Base-by-base conservation (phyloP, 2,888 invertebrate species). In the Megalurothrips usitatus region DNA sequence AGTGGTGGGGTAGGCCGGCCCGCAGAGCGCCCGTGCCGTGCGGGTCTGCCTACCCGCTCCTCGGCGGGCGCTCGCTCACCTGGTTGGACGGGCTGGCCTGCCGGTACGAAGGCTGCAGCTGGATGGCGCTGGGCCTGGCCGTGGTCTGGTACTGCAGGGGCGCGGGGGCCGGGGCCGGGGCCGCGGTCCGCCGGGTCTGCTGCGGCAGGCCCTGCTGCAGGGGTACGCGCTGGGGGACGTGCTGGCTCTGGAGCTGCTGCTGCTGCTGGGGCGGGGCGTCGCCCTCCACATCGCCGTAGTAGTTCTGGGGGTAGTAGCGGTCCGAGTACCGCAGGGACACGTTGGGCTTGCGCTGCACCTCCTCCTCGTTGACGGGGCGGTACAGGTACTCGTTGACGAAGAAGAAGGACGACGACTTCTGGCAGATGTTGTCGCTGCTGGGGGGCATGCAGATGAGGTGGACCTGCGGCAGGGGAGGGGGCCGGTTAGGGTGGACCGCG, bases 391-490 rank as follows among this genome's bases (percentile, higher is more conserved):
- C 96, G 87, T 97, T 97, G 84, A 97, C 96, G 86, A 96, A 95
- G 87, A 96, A 96, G 87, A 93, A 96, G 86, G 95, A 94, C 11
- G 95, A 92, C 0, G 96, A 96, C 87, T 94, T 94, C 85, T 94
- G 92, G 88, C 96, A 97, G 85, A 93, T 95, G 88, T 94, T 96
- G 85, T 96, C 96, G 82, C 93, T 93, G 47, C 93, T 93, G 8
- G 96, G 95, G 6, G 96, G 96, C 94, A 96, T 96, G 88, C 96
- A 97, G 87, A 96, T 96, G 83, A 97, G 88, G 86, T 97, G 96
- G 19, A 96, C 95, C 92, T 96, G 90, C 81, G 88, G 84, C 82
- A 79, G 79, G 79, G 79, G n/a, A 49, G 12, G 79, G 81, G 63
- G 68, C 48, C 78, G 12, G 14, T 75, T 47, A 23, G 49, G 34